phyloP scores from a whole-genome alignment of 2,888 invertebrate genomes.

The Frankliniella intonsa region DNA sequence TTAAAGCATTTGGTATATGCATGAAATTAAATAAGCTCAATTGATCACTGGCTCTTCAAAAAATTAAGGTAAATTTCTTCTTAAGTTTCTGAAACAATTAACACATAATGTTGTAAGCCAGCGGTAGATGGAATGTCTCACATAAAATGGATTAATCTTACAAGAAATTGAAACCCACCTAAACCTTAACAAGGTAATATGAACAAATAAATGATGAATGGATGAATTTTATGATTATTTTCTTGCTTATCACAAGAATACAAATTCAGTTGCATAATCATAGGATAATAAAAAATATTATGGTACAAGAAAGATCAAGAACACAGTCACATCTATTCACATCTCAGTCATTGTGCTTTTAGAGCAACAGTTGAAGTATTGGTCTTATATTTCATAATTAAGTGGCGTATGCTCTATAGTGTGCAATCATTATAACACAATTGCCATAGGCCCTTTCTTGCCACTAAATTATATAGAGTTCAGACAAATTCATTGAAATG shows the following conservation, averaged over 20 bases:
- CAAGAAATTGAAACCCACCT: background rate
- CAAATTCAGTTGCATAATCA: background rate
- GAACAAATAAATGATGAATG: background rate
- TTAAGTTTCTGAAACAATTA: background rate
- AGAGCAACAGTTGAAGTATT: conserved; percentile 11
- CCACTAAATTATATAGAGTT: background rate
- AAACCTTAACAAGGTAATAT: background rate
- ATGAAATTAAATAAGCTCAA: too few species aligned
- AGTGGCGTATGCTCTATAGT: background rate
- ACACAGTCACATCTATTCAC: conserved; percentile 9
- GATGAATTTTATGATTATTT: background rate
- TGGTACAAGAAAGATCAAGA: conserved; percentile 13
- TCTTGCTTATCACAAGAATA: background rate
- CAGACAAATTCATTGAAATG: conserved; percentile 1
- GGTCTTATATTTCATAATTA: conserved; percentile 5
- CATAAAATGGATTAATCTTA: background rate
- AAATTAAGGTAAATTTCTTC: too few species aligned
- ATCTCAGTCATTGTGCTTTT: background rate
- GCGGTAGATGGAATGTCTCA: background rate
- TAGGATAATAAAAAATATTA: background rate
- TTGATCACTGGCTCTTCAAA: too few species aligned
- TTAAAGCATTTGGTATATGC: too few species aligned
- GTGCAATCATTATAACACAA: too few species aligned
- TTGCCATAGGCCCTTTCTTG: background rate
- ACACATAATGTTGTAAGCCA: background rate